A percentile compares a stretch with the other conserved stretches of the same genome.
Conservation (phyloP, 2,113 vertebrate species). For the Pseudonaja textilis region DNA sequence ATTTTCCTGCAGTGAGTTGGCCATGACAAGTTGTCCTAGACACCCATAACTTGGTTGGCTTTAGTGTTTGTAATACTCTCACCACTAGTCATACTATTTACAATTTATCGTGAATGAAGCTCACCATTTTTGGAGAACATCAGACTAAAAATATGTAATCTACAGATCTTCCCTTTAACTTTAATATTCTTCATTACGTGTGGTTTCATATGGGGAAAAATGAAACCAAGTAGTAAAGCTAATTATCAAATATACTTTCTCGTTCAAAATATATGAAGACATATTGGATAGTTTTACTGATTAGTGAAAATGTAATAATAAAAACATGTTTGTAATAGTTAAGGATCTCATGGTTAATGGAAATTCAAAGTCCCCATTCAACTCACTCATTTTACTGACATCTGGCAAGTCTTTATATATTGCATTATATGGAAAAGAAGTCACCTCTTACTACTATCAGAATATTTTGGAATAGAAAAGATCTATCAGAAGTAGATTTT, state of each 20-base stretch:
- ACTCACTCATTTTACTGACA: neutral
- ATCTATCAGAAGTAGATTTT: neutral
- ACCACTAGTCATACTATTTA: neutral
- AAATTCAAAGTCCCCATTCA: neutral
- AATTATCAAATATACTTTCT: slow-evolving; percentile 11
- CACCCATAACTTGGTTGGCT: neutral
- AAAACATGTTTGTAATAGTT: neutral
- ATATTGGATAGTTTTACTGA: slow-evolving; percentile 54
- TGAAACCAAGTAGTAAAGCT: neutral
- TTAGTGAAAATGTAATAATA: slow-evolving; percentile 39
- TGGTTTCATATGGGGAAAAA: neutral
- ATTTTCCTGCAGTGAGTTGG: neutral
- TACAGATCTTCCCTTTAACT: neutral
- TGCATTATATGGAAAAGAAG: neutral
- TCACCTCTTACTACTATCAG: neutral
- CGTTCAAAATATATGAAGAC: slow-evolving; percentile 32
- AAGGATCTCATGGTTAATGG: neutral
- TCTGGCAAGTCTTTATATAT: neutral
- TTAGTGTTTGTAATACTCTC: neutral
- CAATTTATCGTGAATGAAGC: neutral
- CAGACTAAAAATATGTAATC: neutral
- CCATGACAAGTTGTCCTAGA: neutral
- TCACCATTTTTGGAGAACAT: neutral
- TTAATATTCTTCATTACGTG: neutral
- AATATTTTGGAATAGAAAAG: neutral